Base-by-base conservation (phyloP, 2,797 vertebrate genomes). In the Danio aesculapii region DNA sequence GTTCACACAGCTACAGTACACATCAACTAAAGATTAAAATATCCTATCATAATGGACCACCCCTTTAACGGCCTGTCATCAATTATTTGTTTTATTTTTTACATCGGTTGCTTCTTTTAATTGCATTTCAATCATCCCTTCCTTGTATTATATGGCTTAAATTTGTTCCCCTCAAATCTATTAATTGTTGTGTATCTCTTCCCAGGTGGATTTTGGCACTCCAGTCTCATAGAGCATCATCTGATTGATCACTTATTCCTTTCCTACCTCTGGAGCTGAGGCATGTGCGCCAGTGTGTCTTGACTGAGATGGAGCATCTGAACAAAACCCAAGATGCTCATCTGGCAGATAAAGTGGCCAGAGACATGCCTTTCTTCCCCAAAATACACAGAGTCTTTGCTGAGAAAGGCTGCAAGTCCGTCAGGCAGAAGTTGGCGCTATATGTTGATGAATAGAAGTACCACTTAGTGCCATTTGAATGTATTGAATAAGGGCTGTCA, bases 211-310 rank as follows among this genome's bases (percentile, higher is more conserved):
- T 66, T 76, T 55, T 12, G 3, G 6, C 59, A 66, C 11, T 76
- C 49, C 0, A 47, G 17, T 11, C 1, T 66, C 1, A 21, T 76
- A 19, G 0, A 66, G 44, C 13, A 76, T 0, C 8, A 76, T 17
- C 30, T 76, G 30, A 1, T 76, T 52, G 74, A 76, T 30, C 39
- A 76, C 13, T 66, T n/a, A 16, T 76, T 16, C 74, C 74, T 64
- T 76, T 76, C 39, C 50, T 76, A n/a, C 74, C 74, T 76, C 74
- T 76, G 8, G 13, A 30, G 43, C 13, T 66, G 62, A 76, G 21
- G 17, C 62, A 76, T 46, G 74, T 66, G 13, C 61, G 74, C 2
- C 49, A 66, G 39, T 76, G 74, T 16, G 41, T 46, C 39, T 0
- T 46, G 49, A n/a, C 74, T 66, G 50, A 76, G 63, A 66, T 76